Evolutionary conservation across 2,797 vertebrate genomes (phyloP), one percentile per base, ranked within the genome.

Genomic region (Eulemur mongoz): DNA sequence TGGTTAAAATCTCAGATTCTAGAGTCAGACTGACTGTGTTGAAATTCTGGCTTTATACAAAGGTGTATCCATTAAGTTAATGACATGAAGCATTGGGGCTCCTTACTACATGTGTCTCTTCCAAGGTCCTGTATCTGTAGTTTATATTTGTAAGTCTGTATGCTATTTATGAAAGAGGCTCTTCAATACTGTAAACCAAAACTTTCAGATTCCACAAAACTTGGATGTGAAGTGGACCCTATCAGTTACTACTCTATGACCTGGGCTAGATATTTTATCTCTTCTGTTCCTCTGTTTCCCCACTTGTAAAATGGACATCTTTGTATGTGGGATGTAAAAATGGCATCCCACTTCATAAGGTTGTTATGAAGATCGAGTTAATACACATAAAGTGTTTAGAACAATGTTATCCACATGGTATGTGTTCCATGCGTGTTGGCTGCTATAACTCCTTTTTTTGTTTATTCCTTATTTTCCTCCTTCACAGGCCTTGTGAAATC

Each of bases 371-470:
- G 25, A 35, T 27, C 14, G n/a, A 76, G 25, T 10, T 40, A 50
- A n/a, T 59, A 11, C n/a, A 8, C 4, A 4, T 40, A 20, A 87
- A 93, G 43, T 70, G 12, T 48, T 89, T 57, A 83, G 10, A 23
- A 72, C 23, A 12, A 14, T 12, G 30, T 45, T 18, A 73, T 10
- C 10, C n/a, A 72, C 4, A 17, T 13, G 25, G 2, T 5, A 1
- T 2, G 4, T 63, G 14, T 8, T 83, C 20, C 2, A 10, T 17
- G 4, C 32, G 2, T 48, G 9, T 3, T 30, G 38, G 3, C 25
- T 86, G 92, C 85, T 50, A 5, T 45, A 81, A 82, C 11, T 67
- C 22, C 27, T 40, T 52, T 48, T 57, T 27, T 4, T 27, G 20
- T n/a, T 23, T n/a, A 22, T 27, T 65, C 17, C 2, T 96, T 69